Percentiles rank a stretch among this genome's conserved stretches.
Evolutionary conservation across 2,888 invertebrate species (phyloP).

Genomic region (Nomada ruficornis): DNA sequence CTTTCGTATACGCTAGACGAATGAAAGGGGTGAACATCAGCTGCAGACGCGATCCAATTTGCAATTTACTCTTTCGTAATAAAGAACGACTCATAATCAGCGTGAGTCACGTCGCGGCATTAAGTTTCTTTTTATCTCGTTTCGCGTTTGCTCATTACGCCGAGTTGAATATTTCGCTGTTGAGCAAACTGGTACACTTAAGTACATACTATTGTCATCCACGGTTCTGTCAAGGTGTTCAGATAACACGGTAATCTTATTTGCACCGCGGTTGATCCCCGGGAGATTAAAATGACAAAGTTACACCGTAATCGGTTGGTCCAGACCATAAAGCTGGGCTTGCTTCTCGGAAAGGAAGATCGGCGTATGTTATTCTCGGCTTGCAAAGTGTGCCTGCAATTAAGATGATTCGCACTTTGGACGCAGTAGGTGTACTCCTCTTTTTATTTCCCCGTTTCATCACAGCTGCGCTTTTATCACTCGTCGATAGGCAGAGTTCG

Average conservation of each 20-base stretch:
- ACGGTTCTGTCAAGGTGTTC: not conserved
- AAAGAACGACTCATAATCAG: not conserved
- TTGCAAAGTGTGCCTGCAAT: too few relatives aligned
- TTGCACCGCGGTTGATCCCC: slow-evolving; percentile 18
- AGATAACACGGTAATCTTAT: slow-evolving; percentile 45
- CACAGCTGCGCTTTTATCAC: too few relatives aligned
- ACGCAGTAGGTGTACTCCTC: too few relatives aligned
- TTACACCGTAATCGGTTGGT: slow-evolving; percentile 42
- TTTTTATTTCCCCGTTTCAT: too few relatives aligned
- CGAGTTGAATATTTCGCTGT: slow-evolving; percentile 10
- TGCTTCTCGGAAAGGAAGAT: slow-evolving; percentile 19
- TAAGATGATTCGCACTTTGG: not conserved
- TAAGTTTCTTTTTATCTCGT: slow-evolving; percentile 33
- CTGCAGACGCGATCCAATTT: not conserved
- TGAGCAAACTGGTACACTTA: not conserved
- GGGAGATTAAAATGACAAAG: slow-evolving; percentile 19
- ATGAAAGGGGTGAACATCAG: not conserved
- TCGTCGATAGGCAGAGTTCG: too few relatives aligned
- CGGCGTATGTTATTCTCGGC: too few relatives aligned
- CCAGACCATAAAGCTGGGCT: slow-evolving; percentile 15
- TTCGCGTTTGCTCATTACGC: slow-evolving; percentile 28
- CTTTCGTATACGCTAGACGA: not conserved
- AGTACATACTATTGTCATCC: not conserved
- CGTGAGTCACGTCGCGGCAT: not conserved
- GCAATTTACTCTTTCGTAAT: not conserved